phyloP scores from a whole-genome alignment of 2,888 invertebrate species.

The Rhabditophanes sp. region DNA sequence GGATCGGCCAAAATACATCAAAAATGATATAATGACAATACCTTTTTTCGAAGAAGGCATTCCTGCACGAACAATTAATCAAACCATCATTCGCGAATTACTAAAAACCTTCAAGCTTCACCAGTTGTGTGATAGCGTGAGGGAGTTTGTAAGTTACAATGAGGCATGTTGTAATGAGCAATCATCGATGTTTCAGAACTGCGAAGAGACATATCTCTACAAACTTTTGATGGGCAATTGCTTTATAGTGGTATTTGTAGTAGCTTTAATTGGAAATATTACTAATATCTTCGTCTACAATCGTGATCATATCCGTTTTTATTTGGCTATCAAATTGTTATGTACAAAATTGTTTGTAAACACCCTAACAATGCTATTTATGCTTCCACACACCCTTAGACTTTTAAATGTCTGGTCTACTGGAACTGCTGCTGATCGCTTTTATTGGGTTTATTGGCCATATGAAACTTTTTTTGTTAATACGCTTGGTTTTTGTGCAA shows the following conservation, averaged over 20 bases:
- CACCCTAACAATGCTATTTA: conserved; percentile 26
- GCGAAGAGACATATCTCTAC: conserved; percentile 25
- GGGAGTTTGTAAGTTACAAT: too few relatives aligned
- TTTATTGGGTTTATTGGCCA: conserved; percentile 21
- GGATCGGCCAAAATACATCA: too few relatives aligned
- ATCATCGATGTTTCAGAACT: too few relatives aligned
- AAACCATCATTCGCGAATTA: too few relatives aligned
- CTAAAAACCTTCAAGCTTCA: too few relatives aligned
- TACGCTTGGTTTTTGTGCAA: conserved; percentile 35
- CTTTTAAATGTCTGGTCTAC: conserved; percentile 22
- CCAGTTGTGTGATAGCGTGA: too few relatives aligned
- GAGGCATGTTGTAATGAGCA: too few relatives aligned
- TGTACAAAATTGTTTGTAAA: conserved; percentile 36
- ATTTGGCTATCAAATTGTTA: conserved; percentile 37
- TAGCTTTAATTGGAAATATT: conserved; percentile 33
- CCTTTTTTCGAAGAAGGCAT: too few relatives aligned
- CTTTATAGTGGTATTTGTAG: conserved; percentile 27
- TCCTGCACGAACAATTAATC: too few relatives aligned
- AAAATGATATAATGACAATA: too few relatives aligned
- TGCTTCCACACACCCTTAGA: conserved; percentile 31
- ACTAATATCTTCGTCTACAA: conserved; percentile 35
- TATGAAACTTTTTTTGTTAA: conserved; percentile 29
- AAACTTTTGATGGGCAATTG: conserved; percentile 27
- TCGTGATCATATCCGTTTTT: conserved; percentile 36
- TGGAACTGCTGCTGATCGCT: conserved; percentile 16